These are phyloP conservation scores for Lanistes nyassanus DNA, from an alignment of 1,140 invertebrate species.

Conservation along the genomic window DNA sequence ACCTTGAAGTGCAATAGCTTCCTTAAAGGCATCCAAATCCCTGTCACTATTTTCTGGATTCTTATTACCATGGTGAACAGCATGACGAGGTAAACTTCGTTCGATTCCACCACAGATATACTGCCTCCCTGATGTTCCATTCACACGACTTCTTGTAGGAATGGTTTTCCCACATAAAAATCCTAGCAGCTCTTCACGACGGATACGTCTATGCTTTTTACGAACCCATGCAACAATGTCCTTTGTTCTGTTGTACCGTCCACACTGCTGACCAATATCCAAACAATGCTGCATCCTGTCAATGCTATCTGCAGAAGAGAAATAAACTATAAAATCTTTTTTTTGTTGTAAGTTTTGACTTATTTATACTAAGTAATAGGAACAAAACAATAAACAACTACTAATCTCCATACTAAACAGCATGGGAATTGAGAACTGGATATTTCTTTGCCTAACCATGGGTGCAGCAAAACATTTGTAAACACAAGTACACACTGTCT, in stretches of 20 bases:
- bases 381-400: no score
- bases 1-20: conserved; percentile 76
- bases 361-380: no score
- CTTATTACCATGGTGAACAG: conserved; percentile 25
- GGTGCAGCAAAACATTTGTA: no score
- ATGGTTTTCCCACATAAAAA: conserved; percentile 80
- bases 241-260: conserved; percentile 78
- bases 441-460: no score
- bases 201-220: conserved; percentile 73
- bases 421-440: no score
- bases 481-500: no score
- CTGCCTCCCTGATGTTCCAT: conserved; percentile 64
- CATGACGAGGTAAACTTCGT: conserved; percentile 29
- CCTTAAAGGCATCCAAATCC: conserved; percentile 79
- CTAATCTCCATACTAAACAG: no score
- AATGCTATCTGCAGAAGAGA: conserved; percentile 74
- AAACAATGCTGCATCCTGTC: conserved; percentile 77
- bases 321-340: conserved; percentile 12
- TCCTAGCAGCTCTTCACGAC: conserved; percentile 81
- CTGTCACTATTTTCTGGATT: conserved; percentile 65
- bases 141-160: conserved; percentile 72
- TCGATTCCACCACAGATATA: conserved; percentile 47
- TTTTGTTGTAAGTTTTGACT: no score
- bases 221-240: conserved; percentile 81
- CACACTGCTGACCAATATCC: conserved; percentile 78